phyloP scores from a whole-genome alignment of 2,888 invertebrate species.

The Onthophagus sagittarius region DNA sequence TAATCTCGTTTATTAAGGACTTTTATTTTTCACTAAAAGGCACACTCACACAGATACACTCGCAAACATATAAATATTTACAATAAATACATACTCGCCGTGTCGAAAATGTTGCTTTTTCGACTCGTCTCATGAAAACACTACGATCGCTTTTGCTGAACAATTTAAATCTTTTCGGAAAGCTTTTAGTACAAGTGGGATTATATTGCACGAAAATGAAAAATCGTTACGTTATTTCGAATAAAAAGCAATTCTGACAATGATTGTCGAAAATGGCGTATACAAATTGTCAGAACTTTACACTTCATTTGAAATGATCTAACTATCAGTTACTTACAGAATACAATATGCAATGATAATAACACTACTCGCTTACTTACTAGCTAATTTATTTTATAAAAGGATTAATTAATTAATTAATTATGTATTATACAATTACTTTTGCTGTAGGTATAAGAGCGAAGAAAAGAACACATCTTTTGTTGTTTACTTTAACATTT shows the following conservation, averaged over 20 bases:
- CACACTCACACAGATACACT: conserved; percentile 63
- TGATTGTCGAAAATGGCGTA: conserved; percentile 44
- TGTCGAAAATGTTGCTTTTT: conserved; percentile 6
- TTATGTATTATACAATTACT: not conserved
- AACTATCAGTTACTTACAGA: not conserved
- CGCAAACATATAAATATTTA: conserved; percentile 53
- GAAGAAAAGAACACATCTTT: not conserved
- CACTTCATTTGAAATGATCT: not conserved
- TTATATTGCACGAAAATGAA: not conserved
- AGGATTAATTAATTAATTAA: not conserved
- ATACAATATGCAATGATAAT: not conserved
- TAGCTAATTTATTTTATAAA: not conserved
- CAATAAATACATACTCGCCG: conserved; percentile 47
- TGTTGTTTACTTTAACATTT: not conserved
- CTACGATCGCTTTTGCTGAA: not conserved
- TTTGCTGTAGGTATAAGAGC: not conserved
- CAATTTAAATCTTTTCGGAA: conserved; percentile 3
- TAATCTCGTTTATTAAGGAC: conserved; percentile 23
- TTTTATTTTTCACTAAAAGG: conserved; percentile 66
- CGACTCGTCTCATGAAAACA: not conserved
- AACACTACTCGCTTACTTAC: conserved; percentile 3
- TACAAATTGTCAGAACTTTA: conserved; percentile 32
- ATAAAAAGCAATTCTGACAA: conserved; percentile 31
- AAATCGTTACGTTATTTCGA: not conserved
- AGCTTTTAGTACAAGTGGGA: not conserved